Base-by-base conservation (phyloP, 2,888 invertebrate genomes). In the Pharmacophagus antenor region DNA sequence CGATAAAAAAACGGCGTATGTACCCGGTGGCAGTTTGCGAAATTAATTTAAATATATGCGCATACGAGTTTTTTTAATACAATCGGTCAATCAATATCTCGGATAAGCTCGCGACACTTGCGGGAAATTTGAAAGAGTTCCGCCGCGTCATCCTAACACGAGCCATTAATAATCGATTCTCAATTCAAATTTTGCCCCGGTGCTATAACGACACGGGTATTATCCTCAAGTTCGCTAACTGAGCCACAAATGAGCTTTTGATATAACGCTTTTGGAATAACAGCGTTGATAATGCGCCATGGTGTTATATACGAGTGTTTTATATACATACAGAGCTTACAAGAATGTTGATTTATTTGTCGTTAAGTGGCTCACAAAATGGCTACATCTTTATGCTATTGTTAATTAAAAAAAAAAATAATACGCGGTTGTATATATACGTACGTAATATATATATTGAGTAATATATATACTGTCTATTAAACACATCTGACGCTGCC, bases 161-260 rank as follows among this genome's bases (percentile, higher is more conserved):
- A 68, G 70, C 63, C 73, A 86, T 88, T 77, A 84, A 85, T 83
- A 85, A 82, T 81, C 84, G 86, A 88, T 88, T 80, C 84, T 80
- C 81, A 80, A 86, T 85, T 81, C 79, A 84, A 85, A 85, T 84
- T 69, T 64, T 72, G 63, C 60, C 62, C 66, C 66, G 63, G 67
- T 73, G 67, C 69, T 67, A 56, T 27, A 54, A 27, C 57, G 56
- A 63, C 61, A 66, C 63, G 61, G 63, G 63, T 63, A 62, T 67
- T 67, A 68, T 69, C 69, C 69, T 68, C 65, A 65, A 67, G 72
- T 68, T 66, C 63, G 62, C 65, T 67, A 63, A 66, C 66, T 64
- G 56, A 58, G 58, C 65, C 66, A 65, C 67, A 71, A 76, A 82
- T 72, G 74, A 67, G 65, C 64, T 67, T 74, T 77, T 78, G 70